Conservation (phyloP, 2,888 invertebrate species). For the Hypercompe scribonia region DNA sequence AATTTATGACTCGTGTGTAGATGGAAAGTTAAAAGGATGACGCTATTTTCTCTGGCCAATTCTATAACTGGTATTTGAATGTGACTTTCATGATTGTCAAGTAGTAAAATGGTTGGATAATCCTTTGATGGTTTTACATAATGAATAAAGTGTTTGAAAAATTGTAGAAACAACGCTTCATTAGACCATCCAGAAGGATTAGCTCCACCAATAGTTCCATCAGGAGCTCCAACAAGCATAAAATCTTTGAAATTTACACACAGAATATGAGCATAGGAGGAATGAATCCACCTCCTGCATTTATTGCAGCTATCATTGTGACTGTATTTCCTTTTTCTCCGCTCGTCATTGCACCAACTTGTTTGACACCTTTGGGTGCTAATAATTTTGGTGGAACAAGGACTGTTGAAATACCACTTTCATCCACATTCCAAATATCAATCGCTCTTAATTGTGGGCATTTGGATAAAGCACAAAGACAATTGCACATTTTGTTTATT, state of each 20-base stretch:
- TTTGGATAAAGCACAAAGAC: no score
- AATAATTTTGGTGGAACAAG: no score
- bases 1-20: conserved; percentile 5
- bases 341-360: no score
- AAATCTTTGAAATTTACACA: conserved; percentile 36
- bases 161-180: neutral
- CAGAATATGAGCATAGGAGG: conserved; percentile 39
- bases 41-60: neutral
- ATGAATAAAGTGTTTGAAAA: neutral
- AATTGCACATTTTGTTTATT: no score
- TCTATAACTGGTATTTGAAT: neutral
- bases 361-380: no score
- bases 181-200: conserved; percentile 11
- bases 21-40: neutral
- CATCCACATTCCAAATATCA: no score
- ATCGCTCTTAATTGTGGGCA: no score
- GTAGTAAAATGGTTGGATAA: neutral
- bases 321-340: conserved; percentile 15
- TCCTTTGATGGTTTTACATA: neutral
- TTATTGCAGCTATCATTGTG: conserved; percentile 27
- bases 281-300: conserved; percentile 39
- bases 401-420: no score
- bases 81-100: conserved; percentile 7
- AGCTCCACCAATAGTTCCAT: conserved; percentile 17
- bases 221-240: conserved; percentile 36